Conservation (phyloP, 2,797 vertebrate genomes). For the Tangara arthus region DNA sequence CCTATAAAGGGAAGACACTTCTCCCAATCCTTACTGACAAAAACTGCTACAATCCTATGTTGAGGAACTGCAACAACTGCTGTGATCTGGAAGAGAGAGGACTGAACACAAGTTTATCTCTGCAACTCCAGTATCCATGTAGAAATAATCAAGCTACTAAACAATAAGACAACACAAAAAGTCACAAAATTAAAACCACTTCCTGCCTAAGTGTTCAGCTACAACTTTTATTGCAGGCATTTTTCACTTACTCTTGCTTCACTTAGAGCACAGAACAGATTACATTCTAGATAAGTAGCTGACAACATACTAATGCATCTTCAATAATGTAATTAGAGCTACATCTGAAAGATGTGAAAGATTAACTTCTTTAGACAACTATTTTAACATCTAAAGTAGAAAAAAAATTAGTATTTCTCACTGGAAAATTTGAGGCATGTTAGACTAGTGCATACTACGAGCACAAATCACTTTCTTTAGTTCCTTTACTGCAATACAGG, state of each 20-base stretch:
- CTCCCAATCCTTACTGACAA: background rate
- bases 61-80: background rate
- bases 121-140: background rate
- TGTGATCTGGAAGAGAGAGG: background rate
- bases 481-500: background rate
- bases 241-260: background rate
- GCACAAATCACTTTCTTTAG: background rate
- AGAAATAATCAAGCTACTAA: background rate
- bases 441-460: background rate
- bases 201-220: background rate
- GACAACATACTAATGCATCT: background rate
- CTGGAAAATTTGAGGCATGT: background rate
- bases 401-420: background rate
- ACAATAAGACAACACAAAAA: background rate
- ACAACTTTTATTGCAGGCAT: background rate
- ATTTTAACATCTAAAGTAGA: background rate
- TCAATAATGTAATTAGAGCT: background rate
- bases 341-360: background rate
- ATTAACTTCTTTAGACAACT: background rate
- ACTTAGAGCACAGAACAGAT: background rate
- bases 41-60: accelerated
- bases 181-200: background rate
- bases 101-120: background rate
- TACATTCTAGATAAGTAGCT: background rate
- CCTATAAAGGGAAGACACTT: background rate